Evolutionary conservation across 1,140 invertebrate species (phyloP), one percentile per base, ranked within the genome.

Genomic region (Achatina immaculata): DNA sequence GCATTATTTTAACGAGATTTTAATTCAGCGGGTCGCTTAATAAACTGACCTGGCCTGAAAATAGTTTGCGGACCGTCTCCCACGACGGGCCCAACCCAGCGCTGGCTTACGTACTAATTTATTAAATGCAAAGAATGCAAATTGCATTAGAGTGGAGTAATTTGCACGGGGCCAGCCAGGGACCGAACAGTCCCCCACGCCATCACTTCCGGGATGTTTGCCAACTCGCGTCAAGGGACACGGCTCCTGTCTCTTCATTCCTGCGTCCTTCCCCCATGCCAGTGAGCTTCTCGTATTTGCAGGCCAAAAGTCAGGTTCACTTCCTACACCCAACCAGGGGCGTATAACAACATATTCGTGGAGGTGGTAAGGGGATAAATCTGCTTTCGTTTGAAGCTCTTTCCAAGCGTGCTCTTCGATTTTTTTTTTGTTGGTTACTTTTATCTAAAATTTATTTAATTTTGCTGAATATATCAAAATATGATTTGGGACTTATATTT

Each of bases 111-210:
- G 77, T 83, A 82, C 80, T 83, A 83, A 85, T 85, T 85, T 85
- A 85, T 85, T 85, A 83, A 85, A 83, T 82, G 84, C 82, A 83
- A 83, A 85, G 82, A 85, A 82, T 82, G 84, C 76, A 85, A 85
- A 85, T 85, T 82, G 84, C 82, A 85, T 85, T 85, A 85, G 40
- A 81, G 83, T 72, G 65, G 82, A 68, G 78, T 82, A 82, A 85
- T 85, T 83, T 85, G 83, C 80, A 80, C 77, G 78, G 79, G 82
- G 80, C 43, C 48, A 36, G 24, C 72, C 48, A 1, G 36, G 28
- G 42, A 45, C 42, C 68, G 2, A 3, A 4, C 2, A 40, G 36
- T 71, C 68, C 42, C 38, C 42, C 68, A 24, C 68, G 38, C 68
- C 42, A 40, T 71, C 68, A 42, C 68, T 71, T 45, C 40, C 58